Evolutionary conservation across 2,113 vertebrate genomes (phyloP), one percentile per base, ranked within the genome.

Genomic region (Oophaga pumilio): DNA sequence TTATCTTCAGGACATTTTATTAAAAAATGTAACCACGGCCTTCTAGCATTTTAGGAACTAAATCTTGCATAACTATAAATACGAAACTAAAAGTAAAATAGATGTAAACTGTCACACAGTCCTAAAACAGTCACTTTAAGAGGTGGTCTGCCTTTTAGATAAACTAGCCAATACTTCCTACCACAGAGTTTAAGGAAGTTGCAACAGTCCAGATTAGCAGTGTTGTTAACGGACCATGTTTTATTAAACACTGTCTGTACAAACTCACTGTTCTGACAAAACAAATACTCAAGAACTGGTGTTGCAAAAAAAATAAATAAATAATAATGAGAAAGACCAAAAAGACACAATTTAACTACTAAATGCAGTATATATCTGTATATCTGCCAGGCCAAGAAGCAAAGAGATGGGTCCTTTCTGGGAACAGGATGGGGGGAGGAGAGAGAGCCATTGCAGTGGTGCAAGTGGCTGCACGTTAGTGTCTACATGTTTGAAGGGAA

Each of bases 151-250:
- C 12, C 17, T 80, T 60, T 57, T 60, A 33, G 77, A 59, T 80
- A 80, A 57, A 6, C 24, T 60, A 59, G 56, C 56, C 56, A 57
- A 12, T 60, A 60, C 53, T 80, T 80, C 77, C 77, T 80, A 80
- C 77, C 77, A 80, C 77, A 80, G 18, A 59, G 53, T 60, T 80
- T 56, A 80, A 80, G 77, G 77, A 80, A 80, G 77, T 80, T 80
- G 24, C 77, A 80, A 28, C 53, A 80, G 77, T 43, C 12, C 15
- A 80, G 77, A 80, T 59, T 5, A 80, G 17, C 52, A 79, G 14
- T 24, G 28, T 78, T 15, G 52, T 56, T 15, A 57, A 79, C 53
- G 24, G 53, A 59, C 53, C 59, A 79, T 20, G 77, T 26, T 43
- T 74, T 49, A 50, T 10, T 22, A 8, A 50, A 50, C 8, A 56